Conservation (phyloP, 2,888 invertebrate species). For the Chelonus formosanus region DNA sequence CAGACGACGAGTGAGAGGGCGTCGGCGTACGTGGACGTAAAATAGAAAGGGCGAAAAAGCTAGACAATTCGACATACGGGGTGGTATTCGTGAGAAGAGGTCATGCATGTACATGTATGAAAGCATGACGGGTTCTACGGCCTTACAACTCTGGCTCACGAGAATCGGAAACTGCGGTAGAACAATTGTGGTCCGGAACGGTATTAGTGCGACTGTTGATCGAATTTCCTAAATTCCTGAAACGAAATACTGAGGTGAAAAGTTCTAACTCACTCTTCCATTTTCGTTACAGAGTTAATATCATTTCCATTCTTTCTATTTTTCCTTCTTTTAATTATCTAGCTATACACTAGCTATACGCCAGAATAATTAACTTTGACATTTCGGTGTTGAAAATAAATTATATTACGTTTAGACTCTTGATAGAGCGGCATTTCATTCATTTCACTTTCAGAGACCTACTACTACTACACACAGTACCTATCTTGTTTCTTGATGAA, state of each 20-base stretch:
- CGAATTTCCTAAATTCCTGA: slow-evolving; percentile 25
- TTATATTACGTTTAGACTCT: neutral
- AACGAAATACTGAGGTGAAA: neutral
- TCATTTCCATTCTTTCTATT: neutral
- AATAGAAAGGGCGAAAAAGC: slow-evolving; percentile 21
- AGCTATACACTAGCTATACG: no score
- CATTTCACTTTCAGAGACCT: no score
- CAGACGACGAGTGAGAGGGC: slow-evolving; percentile 26
- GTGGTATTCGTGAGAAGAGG: slow-evolving; percentile 11
- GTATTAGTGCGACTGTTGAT: slow-evolving; percentile 20
- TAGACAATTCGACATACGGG: slow-evolving; percentile 29
- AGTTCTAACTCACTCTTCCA: neutral
- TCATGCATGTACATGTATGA: slow-evolving; percentile 22
- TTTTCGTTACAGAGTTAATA: neutral
- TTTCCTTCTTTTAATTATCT: neutral
- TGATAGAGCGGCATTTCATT: no score
- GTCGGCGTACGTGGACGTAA: slow-evolving; percentile 15
- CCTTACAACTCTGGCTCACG: slow-evolving; percentile 4
- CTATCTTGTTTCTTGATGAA: no score
- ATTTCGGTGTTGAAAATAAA: slow-evolving; percentile 1
- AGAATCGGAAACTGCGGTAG: slow-evolving; percentile 27
- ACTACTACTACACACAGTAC: no score
- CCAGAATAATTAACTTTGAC: neutral
- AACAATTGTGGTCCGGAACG: slow-evolving; percentile 23
- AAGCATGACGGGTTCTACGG: slow-evolving; percentile 16